phyloP scores from a whole-genome alignment of 2,113 vertebrate species.

The Lophotis ruficrista region DNA sequence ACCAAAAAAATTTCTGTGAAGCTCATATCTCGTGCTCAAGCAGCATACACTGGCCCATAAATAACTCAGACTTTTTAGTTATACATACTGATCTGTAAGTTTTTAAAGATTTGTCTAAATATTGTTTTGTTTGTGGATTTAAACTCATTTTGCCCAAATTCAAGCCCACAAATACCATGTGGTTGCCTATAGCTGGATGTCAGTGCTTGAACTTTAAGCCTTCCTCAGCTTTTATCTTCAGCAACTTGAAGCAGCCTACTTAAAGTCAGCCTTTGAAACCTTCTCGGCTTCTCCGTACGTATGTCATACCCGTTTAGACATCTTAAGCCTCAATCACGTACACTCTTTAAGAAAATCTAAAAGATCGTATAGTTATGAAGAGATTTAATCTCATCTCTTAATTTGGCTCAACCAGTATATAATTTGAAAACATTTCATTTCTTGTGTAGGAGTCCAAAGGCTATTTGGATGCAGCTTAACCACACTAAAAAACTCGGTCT shows the following conservation, averaged over 20 bases:
- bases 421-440: not conserved
- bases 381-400: not conserved
- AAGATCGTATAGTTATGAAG: not conserved
- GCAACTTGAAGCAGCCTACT: not conserved
- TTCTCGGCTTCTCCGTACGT: not conserved
- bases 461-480: not conserved
- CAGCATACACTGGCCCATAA: not conserved
- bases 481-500: not conserved
- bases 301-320: not conserved
- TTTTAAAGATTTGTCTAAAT: not conserved
- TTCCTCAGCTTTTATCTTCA: constrained; percentile 31
- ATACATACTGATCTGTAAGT: not conserved
- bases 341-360: not conserved
- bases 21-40: not conserved
- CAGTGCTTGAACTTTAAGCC: constrained; percentile 26
- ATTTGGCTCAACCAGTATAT: not conserved
- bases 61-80: not conserved
- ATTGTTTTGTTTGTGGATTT: not conserved
- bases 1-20: not conserved
- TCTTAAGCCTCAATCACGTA: not conserved
- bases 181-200: constrained; percentile 25
- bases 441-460: not conserved
- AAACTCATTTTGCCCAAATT: not conserved
- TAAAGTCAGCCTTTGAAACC: constrained; percentile 22
- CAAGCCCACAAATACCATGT: not conserved